Evolutionary conservation across 2,888 invertebrate species (phyloP), one percentile per base, ranked within the genome.

Genomic region (Allygus modestus): DNA sequence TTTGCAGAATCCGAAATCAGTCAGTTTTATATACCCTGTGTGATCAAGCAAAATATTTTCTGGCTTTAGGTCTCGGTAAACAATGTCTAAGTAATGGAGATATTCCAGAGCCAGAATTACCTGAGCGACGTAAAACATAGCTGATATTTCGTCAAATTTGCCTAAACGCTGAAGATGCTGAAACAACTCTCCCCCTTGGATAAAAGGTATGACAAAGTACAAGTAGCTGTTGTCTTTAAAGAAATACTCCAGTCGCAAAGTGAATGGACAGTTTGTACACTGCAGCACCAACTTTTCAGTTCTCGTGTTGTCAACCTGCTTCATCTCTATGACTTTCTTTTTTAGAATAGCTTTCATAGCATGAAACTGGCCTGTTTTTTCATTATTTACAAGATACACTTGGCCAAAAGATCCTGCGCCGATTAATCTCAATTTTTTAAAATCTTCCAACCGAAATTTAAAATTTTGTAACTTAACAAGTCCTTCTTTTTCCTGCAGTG

Each of bases 1-100:
- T 92, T 99, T 99, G 88, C 97, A 96, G 91, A 99, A 99, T 31
- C 99, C 99, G 89, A 98, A 97, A 91, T 99, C 99, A 0, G 97
- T 97, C 82, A 98, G 93, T 92, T 97, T 94, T n/a, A 96, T 90
- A 89, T 97, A 97, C 0, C 97, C 97, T 77, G 91, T 92, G 84
- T 90, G 91, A 89, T 97, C 96, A 46, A 98, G 93, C 87, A 98
- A 91, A 86, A 98, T 94, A 90, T 98, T 98, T 91, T 98, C 98
- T 0, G 98, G 98, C 89, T 98, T 98, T 85, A 98, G 91, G 90
- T 98, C 98, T n/a, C 98, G 93, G 90, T 98, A 98, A 81, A 98
- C 93, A 87, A 98, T 91, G 89, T 96, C 95, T 89, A 97, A 94
- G 89, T 93, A 94, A 91, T 99, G 98, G 84, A 99, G 91, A 91